phyloP scores from a whole-genome alignment of 1,140 invertebrate genomes.

The Galendromus occidentalis region DNA sequence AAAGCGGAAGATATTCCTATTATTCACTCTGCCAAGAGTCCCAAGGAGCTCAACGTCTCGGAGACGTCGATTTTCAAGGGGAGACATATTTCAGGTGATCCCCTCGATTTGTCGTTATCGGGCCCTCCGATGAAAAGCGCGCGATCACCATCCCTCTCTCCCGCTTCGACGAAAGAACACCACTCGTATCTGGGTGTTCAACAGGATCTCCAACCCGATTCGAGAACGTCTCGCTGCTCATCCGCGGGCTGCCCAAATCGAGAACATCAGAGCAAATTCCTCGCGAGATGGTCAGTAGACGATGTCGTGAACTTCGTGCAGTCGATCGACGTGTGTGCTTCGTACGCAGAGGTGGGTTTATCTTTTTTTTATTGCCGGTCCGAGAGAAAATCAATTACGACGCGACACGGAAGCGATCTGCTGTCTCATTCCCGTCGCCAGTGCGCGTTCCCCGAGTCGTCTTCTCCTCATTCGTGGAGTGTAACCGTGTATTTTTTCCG shows the following conservation, averaged over 20 bases:
- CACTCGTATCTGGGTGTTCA: too few species aligned
- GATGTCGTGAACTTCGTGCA: conserved; percentile 68
- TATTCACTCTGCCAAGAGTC: neutral
- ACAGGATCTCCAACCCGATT: neutral
- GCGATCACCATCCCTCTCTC: too few species aligned
- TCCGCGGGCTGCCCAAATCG: conserved; percentile 32
- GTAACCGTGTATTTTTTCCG: too few species aligned
- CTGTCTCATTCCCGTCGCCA: too few species aligned
- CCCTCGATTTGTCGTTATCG: conserved; percentile 22
- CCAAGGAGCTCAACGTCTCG: too few species aligned
- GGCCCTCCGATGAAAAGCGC: neutral
- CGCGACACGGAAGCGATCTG: too few species aligned
- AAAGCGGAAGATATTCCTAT: conserved; percentile 2
- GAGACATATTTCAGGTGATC: conserved; percentile 15
- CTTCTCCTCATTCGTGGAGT: too few species aligned
- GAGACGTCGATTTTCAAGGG: too few species aligned
- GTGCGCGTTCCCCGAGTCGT: too few species aligned
- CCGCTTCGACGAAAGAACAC: too few species aligned
- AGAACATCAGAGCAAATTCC: conserved; percentile 18
- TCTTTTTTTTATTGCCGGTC: too few species aligned
- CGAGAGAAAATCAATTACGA: too few species aligned
- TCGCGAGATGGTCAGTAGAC: conserved; percentile 59
- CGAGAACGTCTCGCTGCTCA: conserved; percentile 25
- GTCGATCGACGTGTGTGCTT: conserved; percentile 68
- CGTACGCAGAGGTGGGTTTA: conserved; percentile 56